Percentiles rank a stretch among this genome's conserved stretches.
phyloP scores from a whole-genome alignment of 2,888 invertebrate genomes.

The Disparrhopalites patrizii region DNA sequence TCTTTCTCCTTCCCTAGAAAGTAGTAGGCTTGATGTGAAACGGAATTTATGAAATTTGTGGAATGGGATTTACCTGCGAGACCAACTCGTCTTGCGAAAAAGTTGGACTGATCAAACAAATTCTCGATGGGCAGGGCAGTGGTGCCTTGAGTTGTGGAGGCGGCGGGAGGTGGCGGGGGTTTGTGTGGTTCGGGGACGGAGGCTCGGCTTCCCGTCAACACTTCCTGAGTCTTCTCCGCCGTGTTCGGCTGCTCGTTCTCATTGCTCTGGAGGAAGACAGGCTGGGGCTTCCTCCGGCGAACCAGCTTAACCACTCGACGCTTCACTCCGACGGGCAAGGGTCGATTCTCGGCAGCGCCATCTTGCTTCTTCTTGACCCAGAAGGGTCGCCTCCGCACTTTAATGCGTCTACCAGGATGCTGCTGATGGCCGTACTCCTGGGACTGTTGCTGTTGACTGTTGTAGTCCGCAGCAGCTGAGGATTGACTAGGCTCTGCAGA shows the following conservation, averaged over 20 bases:
- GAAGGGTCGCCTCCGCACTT: constrained; percentile 15
- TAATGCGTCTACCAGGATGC: constrained; percentile 20
- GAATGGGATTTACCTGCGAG: constrained; percentile 36
- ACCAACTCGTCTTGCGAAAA: constrained; percentile 39
- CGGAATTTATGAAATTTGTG: no score
- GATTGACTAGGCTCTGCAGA: constrained; percentile 15
- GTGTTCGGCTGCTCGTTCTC: constrained; percentile 25
- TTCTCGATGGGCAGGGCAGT: constrained; percentile 35
- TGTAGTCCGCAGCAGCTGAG: not conserved
- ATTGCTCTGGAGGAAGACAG: constrained; percentile 32
- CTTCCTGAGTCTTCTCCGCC: constrained; percentile 11
- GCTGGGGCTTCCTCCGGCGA: constrained; percentile 36
- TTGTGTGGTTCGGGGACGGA: not conserved
- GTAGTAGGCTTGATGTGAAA: no score
- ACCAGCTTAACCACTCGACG: constrained; percentile 43
- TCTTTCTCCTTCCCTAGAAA: not conserved
- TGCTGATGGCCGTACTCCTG: constrained; percentile 22
- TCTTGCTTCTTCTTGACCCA: not conserved
- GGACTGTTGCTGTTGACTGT: constrained; percentile 17
- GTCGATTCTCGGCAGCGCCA: constrained; percentile 5
- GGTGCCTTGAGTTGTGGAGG: constrained; percentile 14
- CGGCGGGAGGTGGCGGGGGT: constrained; percentile 25
- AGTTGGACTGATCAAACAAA: constrained; percentile 37
- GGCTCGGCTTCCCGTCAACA: not conserved
- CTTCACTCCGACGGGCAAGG: constrained; percentile 15